A percentile compares a stretch with the other conserved stretches of the same genome.
Evolutionary conservation across 2,888 invertebrate species (phyloP).

Genomic region (Leptarthrus brevirostris): DNA sequence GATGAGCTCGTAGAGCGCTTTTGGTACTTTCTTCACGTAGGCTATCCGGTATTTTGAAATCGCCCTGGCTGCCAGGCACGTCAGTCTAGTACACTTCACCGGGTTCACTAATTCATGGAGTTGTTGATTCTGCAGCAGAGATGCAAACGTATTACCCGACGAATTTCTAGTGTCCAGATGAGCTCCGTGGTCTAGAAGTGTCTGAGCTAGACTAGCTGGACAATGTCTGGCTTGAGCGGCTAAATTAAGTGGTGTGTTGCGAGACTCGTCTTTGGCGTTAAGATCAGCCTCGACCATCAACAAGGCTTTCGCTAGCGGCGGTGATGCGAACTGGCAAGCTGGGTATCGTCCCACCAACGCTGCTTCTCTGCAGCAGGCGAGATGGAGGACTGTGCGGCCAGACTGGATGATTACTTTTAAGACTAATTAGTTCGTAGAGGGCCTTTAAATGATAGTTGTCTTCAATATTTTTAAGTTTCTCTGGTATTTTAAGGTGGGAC

Average conservation of each 20-base stretch:
- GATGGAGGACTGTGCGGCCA: conserved; percentile 80
- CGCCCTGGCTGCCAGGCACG: conserved; percentile 87
- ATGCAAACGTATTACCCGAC: conserved; percentile 80
- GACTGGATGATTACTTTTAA: conserved; percentile 73
- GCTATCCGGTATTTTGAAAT: conserved; percentile 78
- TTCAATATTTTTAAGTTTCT: no score
- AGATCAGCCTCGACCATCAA: conserved; percentile 86
- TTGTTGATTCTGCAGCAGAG: conserved; percentile 74
- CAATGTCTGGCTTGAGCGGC: conserved; percentile 80
- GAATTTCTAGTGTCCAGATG: conserved; percentile 75
- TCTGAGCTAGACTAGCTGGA: conserved; percentile 76
- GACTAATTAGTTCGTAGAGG: conserved; percentile 82
- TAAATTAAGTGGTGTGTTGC: conserved; percentile 89
- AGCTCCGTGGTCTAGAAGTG: conserved; percentile 82
- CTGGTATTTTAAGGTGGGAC: no score
- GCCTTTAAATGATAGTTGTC: no score
- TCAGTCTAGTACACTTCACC: conserved; percentile 81
- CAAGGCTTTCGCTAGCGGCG: conserved; percentile 78
- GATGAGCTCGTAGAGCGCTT: conserved; percentile 68
- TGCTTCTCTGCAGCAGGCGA: conserved; percentile 85
- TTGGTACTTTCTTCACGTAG: conserved; percentile 71
- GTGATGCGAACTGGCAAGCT: conserved; percentile 77
- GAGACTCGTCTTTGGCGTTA: conserved; percentile 81
- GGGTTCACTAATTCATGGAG: conserved; percentile 79
- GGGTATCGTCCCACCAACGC: conserved; percentile 76